Evolutionary conservation across 2,797 vertebrate genomes (phyloP).

Genomic region (Takifugu rubripes): DNA sequence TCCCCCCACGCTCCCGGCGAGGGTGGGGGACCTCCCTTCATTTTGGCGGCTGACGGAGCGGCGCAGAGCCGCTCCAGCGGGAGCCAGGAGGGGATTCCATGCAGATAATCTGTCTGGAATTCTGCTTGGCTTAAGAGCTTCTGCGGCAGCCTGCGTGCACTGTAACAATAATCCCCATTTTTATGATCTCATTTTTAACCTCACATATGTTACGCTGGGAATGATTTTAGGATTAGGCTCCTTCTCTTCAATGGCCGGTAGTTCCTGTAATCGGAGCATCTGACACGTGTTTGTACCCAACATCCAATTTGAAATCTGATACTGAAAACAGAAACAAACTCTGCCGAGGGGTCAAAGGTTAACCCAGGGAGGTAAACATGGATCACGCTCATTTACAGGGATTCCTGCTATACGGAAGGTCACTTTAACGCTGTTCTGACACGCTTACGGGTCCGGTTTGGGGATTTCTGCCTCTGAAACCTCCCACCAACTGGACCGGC

Average conservation of each 20-base stretch:
- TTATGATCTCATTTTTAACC: background rate
- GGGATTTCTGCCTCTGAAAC: too few species aligned
- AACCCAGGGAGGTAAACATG: constrained; percentile 17
- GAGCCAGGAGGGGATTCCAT: constrained; percentile 50
- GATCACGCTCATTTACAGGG: constrained; percentile 7
- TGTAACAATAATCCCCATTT: constrained; percentile 11
- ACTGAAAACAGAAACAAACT: too few species aligned
- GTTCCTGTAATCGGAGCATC: background rate
- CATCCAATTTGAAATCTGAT: too few species aligned
- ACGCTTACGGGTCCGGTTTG: too few species aligned
- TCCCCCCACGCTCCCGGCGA: background rate
- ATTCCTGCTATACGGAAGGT: background rate
- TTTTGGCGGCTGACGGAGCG: constrained; percentile 15
- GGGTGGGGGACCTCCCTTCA: constrained; percentile 3
- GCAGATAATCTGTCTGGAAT: constrained; percentile 76
- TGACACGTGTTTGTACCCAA: too few species aligned
- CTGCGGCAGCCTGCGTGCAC: constrained; percentile 25
- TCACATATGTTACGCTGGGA: too few species aligned
- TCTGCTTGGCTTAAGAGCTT: constrained; percentile 54
- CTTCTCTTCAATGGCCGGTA: background rate
- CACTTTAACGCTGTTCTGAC: background rate
- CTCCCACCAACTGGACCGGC: too few species aligned
- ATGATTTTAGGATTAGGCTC: too few species aligned
- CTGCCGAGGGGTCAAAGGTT: constrained; percentile 16
- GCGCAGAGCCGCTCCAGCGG: constrained; percentile 20